Evolutionary conservation across 2,888 invertebrate species (phyloP).

Genomic region (Aspidapion aeneum): DNA sequence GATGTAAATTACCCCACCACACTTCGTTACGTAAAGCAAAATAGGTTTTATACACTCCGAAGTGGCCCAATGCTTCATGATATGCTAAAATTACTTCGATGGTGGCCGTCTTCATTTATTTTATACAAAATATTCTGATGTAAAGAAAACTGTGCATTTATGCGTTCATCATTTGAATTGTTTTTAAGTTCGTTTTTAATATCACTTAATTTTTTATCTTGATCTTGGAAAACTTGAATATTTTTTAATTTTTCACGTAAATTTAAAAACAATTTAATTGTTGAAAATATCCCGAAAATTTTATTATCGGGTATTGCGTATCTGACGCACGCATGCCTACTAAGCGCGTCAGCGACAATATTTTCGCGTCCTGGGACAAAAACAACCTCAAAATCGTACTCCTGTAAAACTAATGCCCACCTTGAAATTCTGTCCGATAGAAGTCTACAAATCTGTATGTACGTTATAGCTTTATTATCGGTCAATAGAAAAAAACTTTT

Average conservation of each 20-base stretch:
- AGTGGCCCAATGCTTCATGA: conserved; percentile 19
- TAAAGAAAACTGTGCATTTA: conserved; percentile 1
- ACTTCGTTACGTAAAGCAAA: conserved; percentile 12
- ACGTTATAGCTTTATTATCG: neutral
- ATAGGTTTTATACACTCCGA: conserved; percentile 19
- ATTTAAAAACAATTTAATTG: neutral
- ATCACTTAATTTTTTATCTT: neutral
- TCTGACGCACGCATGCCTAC: conserved; percentile 7
- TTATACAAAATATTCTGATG: conserved; percentile 7
- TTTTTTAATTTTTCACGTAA: neutral
- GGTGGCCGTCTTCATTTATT: neutral
- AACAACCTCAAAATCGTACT: neutral
- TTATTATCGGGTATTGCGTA: conserved; percentile 5
- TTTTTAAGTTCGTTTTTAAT: neutral
- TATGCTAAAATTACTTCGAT: conserved; percentile 4
- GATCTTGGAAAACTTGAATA: neutral
- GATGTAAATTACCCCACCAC: conserved; percentile 16
- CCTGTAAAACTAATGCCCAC: neutral
- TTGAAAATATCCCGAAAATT: neutral
- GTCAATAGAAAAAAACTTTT: neutral
- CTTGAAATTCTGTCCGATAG: neutral
- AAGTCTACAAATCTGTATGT: neutral
- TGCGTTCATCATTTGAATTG: neutral
- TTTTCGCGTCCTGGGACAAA: conserved; percentile 1
- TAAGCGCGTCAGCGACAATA: conserved; percentile 6